Evolutionary conservation across 1,140 invertebrate genomes (phyloP).

Genomic region (Stegodyphus mimosarum): DNA sequence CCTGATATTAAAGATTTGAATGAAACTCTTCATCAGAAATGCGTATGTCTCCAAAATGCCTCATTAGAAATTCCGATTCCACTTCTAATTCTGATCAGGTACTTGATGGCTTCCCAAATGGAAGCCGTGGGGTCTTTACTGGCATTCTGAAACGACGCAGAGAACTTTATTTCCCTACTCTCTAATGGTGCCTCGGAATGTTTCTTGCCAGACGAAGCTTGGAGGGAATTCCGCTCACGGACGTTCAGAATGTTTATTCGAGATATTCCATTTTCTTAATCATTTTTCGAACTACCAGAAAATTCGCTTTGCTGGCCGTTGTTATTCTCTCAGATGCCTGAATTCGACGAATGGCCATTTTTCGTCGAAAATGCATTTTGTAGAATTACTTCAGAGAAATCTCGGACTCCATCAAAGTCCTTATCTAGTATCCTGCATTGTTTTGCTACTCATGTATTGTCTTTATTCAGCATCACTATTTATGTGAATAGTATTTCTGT

Average conservation of each 20-base stretch:
- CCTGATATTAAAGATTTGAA: constrained; percentile 39
- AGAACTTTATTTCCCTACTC: constrained; percentile 37
- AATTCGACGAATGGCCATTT: too few relatives aligned
- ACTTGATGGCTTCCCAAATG: constrained; percentile 36
- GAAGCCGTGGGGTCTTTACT: neutral
- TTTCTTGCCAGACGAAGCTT: constrained; percentile 41
- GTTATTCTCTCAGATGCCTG: too few relatives aligned
- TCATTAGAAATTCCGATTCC: constrained; percentile 57
- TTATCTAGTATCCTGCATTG: too few relatives aligned
- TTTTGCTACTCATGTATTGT: too few relatives aligned
- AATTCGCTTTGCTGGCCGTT: constrained; percentile 34
- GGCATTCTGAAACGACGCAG: constrained; percentile 8
- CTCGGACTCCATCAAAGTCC: too few relatives aligned
- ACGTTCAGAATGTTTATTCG: constrained; percentile 25
- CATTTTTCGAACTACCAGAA: constrained; percentile 26
- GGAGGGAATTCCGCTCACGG: constrained; percentile 37
- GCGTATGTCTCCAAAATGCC: neutral
- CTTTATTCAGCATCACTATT: too few relatives aligned
- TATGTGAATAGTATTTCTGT: too few relatives aligned
- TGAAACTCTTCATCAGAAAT: neutral
- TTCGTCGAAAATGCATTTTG: too few relatives aligned
- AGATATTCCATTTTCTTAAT: constrained; percentile 55
- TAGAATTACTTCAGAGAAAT: too few relatives aligned
- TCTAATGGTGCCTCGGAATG: constrained; percentile 43
- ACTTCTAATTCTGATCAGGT: constrained; percentile 18